A percentile compares a stretch with the other conserved stretches of the same genome.
phyloP scores from a whole-genome alignment of 64 coral and sea anemone species.

The Stichodactyla helianthus region DNA sequence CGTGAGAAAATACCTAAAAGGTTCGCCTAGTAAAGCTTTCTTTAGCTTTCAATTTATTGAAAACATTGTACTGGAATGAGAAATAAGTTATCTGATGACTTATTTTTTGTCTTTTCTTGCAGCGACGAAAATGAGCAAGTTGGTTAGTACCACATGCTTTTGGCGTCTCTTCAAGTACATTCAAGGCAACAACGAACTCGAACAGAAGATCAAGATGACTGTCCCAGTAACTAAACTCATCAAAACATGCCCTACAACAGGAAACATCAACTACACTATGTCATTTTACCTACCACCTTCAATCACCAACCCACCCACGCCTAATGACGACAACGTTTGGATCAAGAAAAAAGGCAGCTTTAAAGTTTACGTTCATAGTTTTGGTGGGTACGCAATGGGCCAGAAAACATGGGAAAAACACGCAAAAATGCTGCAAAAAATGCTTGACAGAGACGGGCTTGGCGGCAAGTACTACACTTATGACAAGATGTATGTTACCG shows the following conservation, averaged over 20 bases:
- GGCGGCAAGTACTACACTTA: not conserved
- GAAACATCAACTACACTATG: conserved; percentile 13
- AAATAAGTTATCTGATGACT: not conserved
- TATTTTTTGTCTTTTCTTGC: not conserved
- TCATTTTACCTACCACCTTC: conserved; percentile 5
- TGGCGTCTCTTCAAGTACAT: conserved; percentile 23
- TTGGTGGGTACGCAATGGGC: not conserved
- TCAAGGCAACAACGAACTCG: not conserved
- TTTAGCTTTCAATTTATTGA: no score
- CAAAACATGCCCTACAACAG: not conserved
- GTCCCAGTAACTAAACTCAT: not conserved
- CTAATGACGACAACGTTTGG: not conserved
- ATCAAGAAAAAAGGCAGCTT: not conserved
- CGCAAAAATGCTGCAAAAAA: not conserved
- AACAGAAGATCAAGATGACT: conserved; percentile 28
- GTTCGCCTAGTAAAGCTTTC: no score
- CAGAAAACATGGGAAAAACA: not conserved
- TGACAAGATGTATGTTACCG: conserved; percentile 14
- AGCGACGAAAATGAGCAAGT: not conserved
- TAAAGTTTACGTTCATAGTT: conserved; percentile 1
- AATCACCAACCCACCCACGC: not conserved
- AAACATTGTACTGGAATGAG: no score
- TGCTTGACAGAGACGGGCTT: not conserved
- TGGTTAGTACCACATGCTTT: not conserved
- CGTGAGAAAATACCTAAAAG: no score